A percentile compares a stretch with the other conserved stretches of the same genome.
These are phyloP conservation scores for Cotesia vestalis DNA, from an alignment of 1,140 invertebrate genomes.

Conservation along the genomic window DNA sequence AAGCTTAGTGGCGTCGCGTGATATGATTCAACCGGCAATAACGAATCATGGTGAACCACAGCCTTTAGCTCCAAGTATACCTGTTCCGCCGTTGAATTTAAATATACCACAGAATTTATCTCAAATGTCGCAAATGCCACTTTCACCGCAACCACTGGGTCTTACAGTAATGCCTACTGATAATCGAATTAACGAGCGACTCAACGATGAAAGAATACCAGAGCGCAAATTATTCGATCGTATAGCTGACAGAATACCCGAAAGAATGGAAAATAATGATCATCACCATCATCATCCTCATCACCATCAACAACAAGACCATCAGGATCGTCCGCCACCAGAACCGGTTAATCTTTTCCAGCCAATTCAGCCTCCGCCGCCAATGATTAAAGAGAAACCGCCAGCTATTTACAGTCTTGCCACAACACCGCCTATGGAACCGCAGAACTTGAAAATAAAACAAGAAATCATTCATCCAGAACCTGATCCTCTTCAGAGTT, in stretches of 20 bases:
- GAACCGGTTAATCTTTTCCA: slow-evolving; percentile 65
- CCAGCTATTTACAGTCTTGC: slow-evolving; percentile 60
- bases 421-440: slow-evolving; percentile 69
- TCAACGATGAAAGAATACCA: slow-evolving; percentile 33
- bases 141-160: slow-evolving; percentile 58
- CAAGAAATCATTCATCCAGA: slow-evolving; percentile 74
- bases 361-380: slow-evolving; percentile 60
- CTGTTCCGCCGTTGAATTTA: slow-evolving; percentile 56
- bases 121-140: slow-evolving; percentile 54
- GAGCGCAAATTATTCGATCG: slow-evolving; percentile 42
- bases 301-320: too few relatives aligned
- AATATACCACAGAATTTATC: slow-evolving; percentile 59
- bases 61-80: slow-evolving; percentile 46
- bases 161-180: slow-evolving; percentile 53
- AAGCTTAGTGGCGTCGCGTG: slow-evolving; percentile 43
- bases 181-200: slow-evolving; percentile 47
- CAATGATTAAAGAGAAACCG: slow-evolving; percentile 46
- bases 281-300: slow-evolving; percentile 31
- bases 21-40: slow-evolving; percentile 48
- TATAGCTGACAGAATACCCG: slow-evolving; percentile 53
- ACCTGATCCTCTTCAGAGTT: slow-evolving; percentile 77
- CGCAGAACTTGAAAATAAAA: slow-evolving; percentile 83
- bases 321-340: slow-evolving; percentile 39
- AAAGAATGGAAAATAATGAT: slow-evolving; percentile 35
- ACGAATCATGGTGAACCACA: slow-evolving; percentile 50